Base-by-base conservation (phyloP, 2,797 vertebrate species). In the Oreochromis mossambicus region DNA sequence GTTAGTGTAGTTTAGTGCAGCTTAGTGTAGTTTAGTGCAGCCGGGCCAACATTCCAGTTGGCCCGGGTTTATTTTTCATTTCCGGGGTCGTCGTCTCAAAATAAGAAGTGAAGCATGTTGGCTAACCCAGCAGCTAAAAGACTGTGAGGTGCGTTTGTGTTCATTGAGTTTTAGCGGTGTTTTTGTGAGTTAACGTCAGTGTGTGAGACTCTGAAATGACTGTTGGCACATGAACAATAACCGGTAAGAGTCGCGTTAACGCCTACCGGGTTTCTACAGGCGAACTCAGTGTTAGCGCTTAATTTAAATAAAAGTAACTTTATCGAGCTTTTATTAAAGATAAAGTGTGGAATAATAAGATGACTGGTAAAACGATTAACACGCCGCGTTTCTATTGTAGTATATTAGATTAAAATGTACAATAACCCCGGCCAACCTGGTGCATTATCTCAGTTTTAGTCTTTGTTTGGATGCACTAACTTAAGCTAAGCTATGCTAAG, bases 31-130 rank as follows among this genome's bases (percentile, higher is more conserved):
- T 8, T 24, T 15, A 7, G 13, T 21, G n/a, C 3, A 50, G 14
- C 2, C 24, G 2, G 19, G 34, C 81, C 84, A 88, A 87, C 55
- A 8, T 12, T 26, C 14, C 14, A 14, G 55, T 58, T 58, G 55
- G 55, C 1, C 55, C 55, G 6, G 1, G 13, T 7, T 19, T 17
- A 3, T 5, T 5, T 77, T 92, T 79, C 83, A 1, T 11, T 94
- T 94, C 93, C 93, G 92, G 89, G 26, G 52, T 85, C 14, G 17
- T 80, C 32, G n/a, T 48, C 82, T 66, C 26, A 54, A 55, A 61
- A 29, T 19, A 68, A 77, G 15, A 11, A 4, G 36, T 21, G 3
- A 55, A 83, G 50, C 87, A 46, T 58, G 89, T 19, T 68, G 81
- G 78, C 83, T 78, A 75, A 68, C 6, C 7, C 19, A 11, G 15